Percentiles rank a stretch among this genome's conserved stretches.
These are phyloP conservation scores for Brienomyrus brachyistius DNA, from an alignment of 2,113 vertebrate genomes.

Conservation along the genomic window DNA sequence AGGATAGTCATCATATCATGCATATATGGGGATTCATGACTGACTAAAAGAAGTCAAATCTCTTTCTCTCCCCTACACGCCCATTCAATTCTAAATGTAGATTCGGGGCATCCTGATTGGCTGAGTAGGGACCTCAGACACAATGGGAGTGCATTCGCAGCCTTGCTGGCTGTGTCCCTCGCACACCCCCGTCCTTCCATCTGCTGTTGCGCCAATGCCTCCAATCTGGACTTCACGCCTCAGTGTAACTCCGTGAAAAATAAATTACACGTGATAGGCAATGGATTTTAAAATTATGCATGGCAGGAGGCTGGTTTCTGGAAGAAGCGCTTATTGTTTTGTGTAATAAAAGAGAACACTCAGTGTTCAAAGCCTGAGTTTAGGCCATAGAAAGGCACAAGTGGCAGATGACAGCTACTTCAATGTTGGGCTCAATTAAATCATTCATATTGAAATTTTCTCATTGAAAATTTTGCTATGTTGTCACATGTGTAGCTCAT, in stretches of 20 bases:
- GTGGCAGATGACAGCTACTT: constrained; percentile 1
- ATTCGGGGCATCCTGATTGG: neutral
- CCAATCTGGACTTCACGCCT: constrained; percentile 8
- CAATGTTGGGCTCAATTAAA: neutral
- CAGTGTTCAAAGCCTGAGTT: neutral
- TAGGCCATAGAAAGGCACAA: neutral
- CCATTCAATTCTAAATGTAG: neutral
- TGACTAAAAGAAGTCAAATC: neutral
- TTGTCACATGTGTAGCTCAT: neutral
- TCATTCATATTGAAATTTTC: constrained; percentile 7
- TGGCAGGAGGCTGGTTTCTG: neutral
- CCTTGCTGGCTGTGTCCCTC: neutral
- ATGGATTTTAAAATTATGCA: constrained; percentile 4
- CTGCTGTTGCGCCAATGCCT: neutral
- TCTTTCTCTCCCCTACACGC: neutral
- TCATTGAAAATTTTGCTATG: neutral
- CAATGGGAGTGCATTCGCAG: neutral
- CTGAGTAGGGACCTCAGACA: neutral
- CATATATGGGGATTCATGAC: neutral
- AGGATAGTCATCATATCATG: neutral
- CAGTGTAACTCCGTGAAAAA: neutral
- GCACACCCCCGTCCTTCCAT: constrained; percentile 3
- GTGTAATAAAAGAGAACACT: neutral
- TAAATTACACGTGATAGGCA: neutral
- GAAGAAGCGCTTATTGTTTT: constrained; percentile 4